A percentile compares a stretch with the other conserved stretches of the same genome.
Conservation (phyloP, 1,140 invertebrate genomes). For the Hormaphis cornu region DNA sequence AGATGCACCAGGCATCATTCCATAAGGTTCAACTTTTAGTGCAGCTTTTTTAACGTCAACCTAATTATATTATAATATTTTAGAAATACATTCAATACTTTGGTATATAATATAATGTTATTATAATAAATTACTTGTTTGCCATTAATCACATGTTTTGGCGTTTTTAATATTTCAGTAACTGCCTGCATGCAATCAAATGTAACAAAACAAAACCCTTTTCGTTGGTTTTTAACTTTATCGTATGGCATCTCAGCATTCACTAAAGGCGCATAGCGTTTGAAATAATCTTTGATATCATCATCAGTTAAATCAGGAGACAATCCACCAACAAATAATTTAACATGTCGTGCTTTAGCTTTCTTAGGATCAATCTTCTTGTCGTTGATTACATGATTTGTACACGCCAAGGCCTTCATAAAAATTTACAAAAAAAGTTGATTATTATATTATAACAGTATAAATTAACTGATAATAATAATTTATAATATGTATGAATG, state of each 20-base stretch:
- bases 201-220: conserved; percentile 91
- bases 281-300: conserved; percentile 84
- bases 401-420: conserved; percentile 57
- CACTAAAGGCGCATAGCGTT: conserved; percentile 71
- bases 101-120: not conserved
- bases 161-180: conserved; percentile 77
- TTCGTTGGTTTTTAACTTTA: conserved; percentile 89
- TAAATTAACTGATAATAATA: no score
- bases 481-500: not conserved
- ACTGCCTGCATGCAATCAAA: conserved; percentile 89
- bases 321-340: conserved; percentile 90
- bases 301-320: conserved; percentile 82
- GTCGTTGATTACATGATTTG: conserved; percentile 82
- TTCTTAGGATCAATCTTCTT: conserved; percentile 93
- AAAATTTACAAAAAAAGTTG: no score
- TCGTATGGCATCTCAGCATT: conserved; percentile 93
- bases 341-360: conserved; percentile 83
- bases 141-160: conserved; percentile 83
- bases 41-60: conserved; percentile 89
- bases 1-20: conserved; percentile 40
- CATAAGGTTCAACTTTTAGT: conserved; percentile 72
- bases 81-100: not conserved
- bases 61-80: conserved; percentile 39
- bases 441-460: no score
- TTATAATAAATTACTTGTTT: conserved; percentile 60